phyloP scores from a whole-genome alignment of 1,140 invertebrate genomes.

The Panagrolaimus sp. region DNA sequence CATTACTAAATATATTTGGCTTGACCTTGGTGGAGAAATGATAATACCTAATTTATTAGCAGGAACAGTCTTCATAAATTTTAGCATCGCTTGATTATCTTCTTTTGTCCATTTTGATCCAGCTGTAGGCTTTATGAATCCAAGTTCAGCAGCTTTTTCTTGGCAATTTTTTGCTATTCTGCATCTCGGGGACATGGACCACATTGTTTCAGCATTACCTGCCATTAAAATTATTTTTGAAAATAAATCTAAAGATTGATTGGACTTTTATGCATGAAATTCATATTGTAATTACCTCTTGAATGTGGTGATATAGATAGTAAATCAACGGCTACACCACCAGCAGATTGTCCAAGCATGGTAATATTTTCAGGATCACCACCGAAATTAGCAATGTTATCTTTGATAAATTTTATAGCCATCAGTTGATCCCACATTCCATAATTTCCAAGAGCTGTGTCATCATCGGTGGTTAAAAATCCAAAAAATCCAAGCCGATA shows the following conservation, averaged over 20 bases:
- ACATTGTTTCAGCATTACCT: constrained; percentile 29
- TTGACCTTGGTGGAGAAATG: too few species aligned
- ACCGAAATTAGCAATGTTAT: constrained; percentile 62
- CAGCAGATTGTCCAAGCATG: constrained; percentile 68
- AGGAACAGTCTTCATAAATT: constrained; percentile 21
- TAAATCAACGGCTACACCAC: constrained; percentile 59
- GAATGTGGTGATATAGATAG: constrained; percentile 31
- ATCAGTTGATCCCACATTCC: constrained; percentile 51
- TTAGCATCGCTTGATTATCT: constrained; percentile 21
- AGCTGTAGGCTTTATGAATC: constrained; percentile 11
- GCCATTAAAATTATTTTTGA: constrained; percentile 34
- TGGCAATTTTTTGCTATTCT: constrained; percentile 17
- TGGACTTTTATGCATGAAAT: too few species aligned
- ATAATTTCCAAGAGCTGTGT: constrained; percentile 57
- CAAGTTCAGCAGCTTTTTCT: constrained; percentile 25
- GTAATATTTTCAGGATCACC: constrained; percentile 69
- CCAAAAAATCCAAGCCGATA: constrained; percentile 53
- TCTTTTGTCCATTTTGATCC: constrained; percentile 22
- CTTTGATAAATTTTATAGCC: constrained; percentile 61
- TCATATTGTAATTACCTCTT: too few species aligned
- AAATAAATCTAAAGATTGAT: constrained; percentile 27
- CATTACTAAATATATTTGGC: too few species aligned
- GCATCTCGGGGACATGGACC: constrained; percentile 18
- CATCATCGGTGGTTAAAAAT: constrained; percentile 58
- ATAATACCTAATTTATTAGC: constrained; percentile 24